Conservation (phyloP, 2,888 invertebrate species). For the Caradrina clavipalpis region DNA sequence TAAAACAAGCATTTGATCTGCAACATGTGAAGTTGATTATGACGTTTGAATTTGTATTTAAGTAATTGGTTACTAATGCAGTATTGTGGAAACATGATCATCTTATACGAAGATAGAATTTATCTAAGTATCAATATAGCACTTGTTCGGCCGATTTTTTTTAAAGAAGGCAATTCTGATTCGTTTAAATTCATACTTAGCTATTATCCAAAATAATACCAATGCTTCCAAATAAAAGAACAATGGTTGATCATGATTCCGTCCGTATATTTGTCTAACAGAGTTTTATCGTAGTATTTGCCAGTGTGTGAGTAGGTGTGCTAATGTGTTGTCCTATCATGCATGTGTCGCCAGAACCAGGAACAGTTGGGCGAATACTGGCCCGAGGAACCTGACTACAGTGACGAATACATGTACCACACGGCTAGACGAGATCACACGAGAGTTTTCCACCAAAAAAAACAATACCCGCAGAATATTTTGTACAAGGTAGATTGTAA, state of each 20-base stretch:
- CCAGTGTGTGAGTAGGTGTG: slow-evolving; percentile 80
- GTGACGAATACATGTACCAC: slow-evolving; percentile 90
- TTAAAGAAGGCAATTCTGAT: no score
- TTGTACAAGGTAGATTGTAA: slow-evolving; percentile 86
- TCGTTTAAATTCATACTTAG: no score
- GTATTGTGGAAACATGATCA: slow-evolving; percentile 39
- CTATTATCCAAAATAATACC: no score
- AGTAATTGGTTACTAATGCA: slow-evolving; percentile 43
- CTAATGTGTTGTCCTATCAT: slow-evolving; percentile 78
- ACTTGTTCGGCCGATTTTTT: no score
- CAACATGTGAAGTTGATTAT: slow-evolving; percentile 50
- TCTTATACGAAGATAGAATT: neutral
- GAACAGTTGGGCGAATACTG: slow-evolving; percentile 84
- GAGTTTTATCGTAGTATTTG: slow-evolving; percentile 54
- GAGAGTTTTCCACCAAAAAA: slow-evolving; percentile 88
- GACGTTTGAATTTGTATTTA: slow-evolving; percentile 32
- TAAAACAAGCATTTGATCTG: slow-evolving; percentile 53
- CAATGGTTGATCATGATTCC: slow-evolving; percentile 40
- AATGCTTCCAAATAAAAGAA: neutral
- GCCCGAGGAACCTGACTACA: slow-evolving; percentile 87
- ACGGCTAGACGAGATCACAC: slow-evolving; percentile 87
- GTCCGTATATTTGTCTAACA: slow-evolving; percentile 31
- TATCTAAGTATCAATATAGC: neutral
- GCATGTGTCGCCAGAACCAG: slow-evolving; percentile 83
- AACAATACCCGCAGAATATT: slow-evolving; percentile 89